phyloP scores from a whole-genome alignment of 2,888 invertebrate species.

The Podabrus alpinus region DNA sequence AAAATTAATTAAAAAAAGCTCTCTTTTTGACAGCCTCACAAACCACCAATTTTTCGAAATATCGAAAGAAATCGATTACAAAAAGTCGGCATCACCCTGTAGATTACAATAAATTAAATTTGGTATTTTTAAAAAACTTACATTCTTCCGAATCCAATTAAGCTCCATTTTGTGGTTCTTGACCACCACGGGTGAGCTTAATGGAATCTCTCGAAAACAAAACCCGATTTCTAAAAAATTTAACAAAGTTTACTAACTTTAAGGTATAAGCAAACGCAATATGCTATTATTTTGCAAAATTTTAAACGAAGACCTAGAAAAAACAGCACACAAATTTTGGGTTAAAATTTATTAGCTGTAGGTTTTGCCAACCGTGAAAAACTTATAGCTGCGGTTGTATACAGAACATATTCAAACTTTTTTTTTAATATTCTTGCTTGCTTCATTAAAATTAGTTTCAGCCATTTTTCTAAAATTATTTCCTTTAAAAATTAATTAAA shows the following conservation, averaged over 20 bases:
- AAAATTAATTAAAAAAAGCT: background rate
- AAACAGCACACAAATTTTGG: background rate
- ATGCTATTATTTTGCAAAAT: background rate
- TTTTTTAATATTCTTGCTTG: background rate
- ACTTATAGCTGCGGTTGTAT: background rate
- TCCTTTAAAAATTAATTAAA: background rate
- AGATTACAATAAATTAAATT: background rate
- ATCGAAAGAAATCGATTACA: background rate
- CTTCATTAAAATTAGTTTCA: background rate
- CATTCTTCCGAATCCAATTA: background rate
- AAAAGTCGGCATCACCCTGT: background rate
- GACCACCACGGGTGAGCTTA: background rate
- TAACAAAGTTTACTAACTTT: background rate
- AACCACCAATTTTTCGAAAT: background rate
- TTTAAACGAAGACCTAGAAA: background rate
- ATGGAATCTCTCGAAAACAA: background rate
- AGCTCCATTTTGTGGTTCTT: background rate
- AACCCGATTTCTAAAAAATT: background rate
- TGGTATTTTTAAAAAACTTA: background rate
- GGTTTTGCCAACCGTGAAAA: background rate
- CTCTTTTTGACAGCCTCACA: background rate
- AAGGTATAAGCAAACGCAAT: background rate
- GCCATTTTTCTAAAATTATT: background rate
- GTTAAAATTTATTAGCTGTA: background rate
- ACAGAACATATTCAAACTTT: background rate